Conservation (phyloP, 2,797 vertebrate genomes). For the Rousettus madagascariensis region DNA sequence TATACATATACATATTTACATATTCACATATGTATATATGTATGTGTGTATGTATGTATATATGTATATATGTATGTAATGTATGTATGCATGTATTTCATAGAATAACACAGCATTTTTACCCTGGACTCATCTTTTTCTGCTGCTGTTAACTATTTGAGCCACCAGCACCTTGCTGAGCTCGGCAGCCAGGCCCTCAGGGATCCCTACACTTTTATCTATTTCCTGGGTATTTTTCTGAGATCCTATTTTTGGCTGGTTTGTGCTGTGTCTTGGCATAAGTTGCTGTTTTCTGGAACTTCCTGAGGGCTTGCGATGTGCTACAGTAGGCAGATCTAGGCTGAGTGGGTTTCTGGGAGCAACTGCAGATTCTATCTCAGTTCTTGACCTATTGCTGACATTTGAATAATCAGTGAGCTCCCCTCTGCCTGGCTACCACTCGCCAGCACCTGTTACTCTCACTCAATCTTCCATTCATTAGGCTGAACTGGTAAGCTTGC, state of each 20-base stretch:
- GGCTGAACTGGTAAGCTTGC: constrained; percentile 4
- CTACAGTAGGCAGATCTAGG: background rate
- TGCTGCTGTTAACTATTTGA: background rate
- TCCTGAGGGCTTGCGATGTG: background rate
- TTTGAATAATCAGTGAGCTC: constrained; percentile 61
- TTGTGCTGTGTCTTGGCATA: background rate
- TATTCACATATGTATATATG: too few relatives aligned
- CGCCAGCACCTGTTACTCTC: constrained; percentile 49
- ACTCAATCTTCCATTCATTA: constrained; percentile 9
- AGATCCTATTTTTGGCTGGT: constrained; percentile 44
- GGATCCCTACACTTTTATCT: background rate
- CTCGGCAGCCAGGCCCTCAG: background rate
- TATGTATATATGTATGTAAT: too few relatives aligned
- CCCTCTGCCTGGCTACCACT: background rate
- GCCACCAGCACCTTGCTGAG: background rate
- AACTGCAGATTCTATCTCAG: constrained; percentile 68
- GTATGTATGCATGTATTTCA: background rate
- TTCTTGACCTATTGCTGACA: constrained; percentile 63
- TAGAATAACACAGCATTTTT: background rate
- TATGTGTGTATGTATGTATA: too few relatives aligned
- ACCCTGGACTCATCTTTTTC: background rate
- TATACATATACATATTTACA: too few relatives aligned
- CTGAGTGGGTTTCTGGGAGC: constrained; percentile 67
- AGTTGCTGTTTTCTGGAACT: constrained; percentile 35
- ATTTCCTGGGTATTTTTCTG: background rate